Conservation (phyloP, 1,140 invertebrate species). For the Phenacoccus solenopsis region DNA sequence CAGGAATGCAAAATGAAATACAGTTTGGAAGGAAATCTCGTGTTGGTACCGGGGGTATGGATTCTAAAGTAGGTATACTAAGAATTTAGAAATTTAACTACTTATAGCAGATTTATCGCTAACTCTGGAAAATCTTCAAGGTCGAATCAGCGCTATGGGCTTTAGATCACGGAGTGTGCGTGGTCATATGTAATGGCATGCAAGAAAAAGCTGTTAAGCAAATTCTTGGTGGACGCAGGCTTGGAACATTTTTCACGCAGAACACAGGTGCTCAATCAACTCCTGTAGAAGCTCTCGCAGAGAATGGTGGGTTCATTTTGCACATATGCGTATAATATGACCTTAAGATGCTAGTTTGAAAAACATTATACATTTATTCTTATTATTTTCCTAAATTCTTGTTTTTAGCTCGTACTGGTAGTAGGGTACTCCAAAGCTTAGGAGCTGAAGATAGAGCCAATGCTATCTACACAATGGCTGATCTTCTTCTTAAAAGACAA, state of each 20-base stretch:
- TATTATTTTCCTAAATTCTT: background rate
- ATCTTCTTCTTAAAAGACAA: slow-evolving; percentile 67
- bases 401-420: slow-evolving; percentile 59
- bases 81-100: too few relatives aligned
- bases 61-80: slow-evolving; percentile 62
- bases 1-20: slow-evolving; percentile 56
- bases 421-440: slow-evolving; percentile 65
- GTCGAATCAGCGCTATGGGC: slow-evolving; percentile 92
- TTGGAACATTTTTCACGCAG: slow-evolving; percentile 96
- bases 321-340: background rate
- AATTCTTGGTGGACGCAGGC: slow-evolving; percentile 81
- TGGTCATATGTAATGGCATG: slow-evolving; percentile 96
- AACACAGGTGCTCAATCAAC: slow-evolving; percentile 43
- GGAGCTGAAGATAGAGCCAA: slow-evolving; percentile 64
- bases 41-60: slow-evolving; percentile 96
- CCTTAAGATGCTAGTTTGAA: background rate
- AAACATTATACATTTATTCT: background rate
- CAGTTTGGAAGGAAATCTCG: slow-evolving; percentile 88
- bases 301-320: slow-evolving; percentile 56
- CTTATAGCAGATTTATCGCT: too few relatives aligned
- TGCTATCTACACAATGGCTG: slow-evolving; percentile 77
- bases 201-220: slow-evolving; percentile 86
- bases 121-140: too few relatives aligned
- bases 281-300: slow-evolving; percentile 75
- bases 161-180: slow-evolving; percentile 83